These are phyloP conservation scores for Euspilapteryx auroguttella DNA, from an alignment of 2,888 invertebrate species.

Conservation along the genomic window DNA sequence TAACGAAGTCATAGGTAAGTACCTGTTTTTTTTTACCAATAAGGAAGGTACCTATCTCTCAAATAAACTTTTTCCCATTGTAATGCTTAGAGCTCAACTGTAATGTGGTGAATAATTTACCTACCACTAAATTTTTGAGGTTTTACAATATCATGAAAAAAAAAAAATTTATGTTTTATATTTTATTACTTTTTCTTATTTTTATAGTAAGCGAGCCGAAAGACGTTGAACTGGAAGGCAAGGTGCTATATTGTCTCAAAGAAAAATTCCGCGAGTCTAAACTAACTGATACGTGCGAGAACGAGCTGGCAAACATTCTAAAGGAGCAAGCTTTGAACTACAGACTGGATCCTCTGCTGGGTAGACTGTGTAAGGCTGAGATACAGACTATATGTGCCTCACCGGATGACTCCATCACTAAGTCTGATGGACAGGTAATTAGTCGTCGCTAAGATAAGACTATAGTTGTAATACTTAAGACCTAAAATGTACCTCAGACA, in stretches of 20 bases:
- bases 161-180: too few species aligned
- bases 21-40: too few species aligned
- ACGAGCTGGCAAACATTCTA: slow-evolving; percentile 79
- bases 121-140: too few species aligned
- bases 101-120: too few species aligned
- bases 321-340: slow-evolving; percentile 90
- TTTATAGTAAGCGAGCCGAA: slow-evolving; percentile 45
- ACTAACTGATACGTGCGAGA: slow-evolving; percentile 75
- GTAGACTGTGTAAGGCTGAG: slow-evolving; percentile 77
- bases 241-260: slow-evolving; percentile 82
- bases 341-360: slow-evolving; percentile 84
- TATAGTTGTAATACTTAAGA: too few species aligned
- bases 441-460: too few species aligned
- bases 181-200: too few species aligned
- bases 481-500: too few species aligned
- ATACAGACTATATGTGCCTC: slow-evolving; percentile 66
- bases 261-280: slow-evolving; percentile 75
- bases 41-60: too few species aligned
- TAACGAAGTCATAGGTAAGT: slow-evolving; percentile 42
- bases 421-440: slow-evolving; percentile 52
- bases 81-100: too few species aligned
- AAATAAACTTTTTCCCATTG: not conserved
- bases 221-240: slow-evolving; percentile 80
- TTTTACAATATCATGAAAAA: too few species aligned
- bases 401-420: slow-evolving; percentile 39